Evolutionary conservation across 1,140 invertebrate species (phyloP), one percentile per base, ranked within the genome.

Genomic region (Formica exsecta): DNA sequence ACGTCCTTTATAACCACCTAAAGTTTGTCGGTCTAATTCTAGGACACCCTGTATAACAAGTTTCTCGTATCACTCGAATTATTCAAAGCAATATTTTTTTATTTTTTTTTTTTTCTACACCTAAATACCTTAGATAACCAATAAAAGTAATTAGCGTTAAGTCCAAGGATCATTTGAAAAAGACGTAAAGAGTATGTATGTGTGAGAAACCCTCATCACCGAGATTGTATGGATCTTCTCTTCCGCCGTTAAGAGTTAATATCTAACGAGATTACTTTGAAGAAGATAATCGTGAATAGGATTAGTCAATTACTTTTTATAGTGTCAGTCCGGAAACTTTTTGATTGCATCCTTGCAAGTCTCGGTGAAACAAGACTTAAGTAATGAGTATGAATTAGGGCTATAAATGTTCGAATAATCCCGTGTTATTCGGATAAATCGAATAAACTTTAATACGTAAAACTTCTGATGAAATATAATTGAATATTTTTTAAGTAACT

Each of bases 291-390:
- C 2, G 41, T 48, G 38, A 76, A 64, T 44, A 62, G 16, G 9
- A 76, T 76, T 76, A 76, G 16, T 29, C 16, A 64, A 36, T 41
- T 76, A 64, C 25, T 62, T 41, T 64, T 76, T 62, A 41, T 41
- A 64, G 29, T n/a, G 32, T 22, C 36, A 76, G 57, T 76, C 25
- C 38, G 22, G 16, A 76, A 76, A 76, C 32, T 64, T 64, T 62
- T 62, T 64, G 61, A 76, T 64, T 32, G 57, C 19, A 25, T 19
- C 5, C 51, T 74, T n/a, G 29, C 36, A 59, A 74, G 25, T 38
- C 8, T 4, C 25, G 44, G 22, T 68, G 32, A 51, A 19, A 32
- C 75, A 79, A 1, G 51, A 68, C 19, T 65, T 32, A 22, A 64
- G 11, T 16, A 19, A 22, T 36, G 29, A 36, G 7, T 19, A 57